These are phyloP conservation scores for Bufo bufo DNA, from an alignment of 2,113 vertebrate species.

Conservation along the genomic window DNA sequence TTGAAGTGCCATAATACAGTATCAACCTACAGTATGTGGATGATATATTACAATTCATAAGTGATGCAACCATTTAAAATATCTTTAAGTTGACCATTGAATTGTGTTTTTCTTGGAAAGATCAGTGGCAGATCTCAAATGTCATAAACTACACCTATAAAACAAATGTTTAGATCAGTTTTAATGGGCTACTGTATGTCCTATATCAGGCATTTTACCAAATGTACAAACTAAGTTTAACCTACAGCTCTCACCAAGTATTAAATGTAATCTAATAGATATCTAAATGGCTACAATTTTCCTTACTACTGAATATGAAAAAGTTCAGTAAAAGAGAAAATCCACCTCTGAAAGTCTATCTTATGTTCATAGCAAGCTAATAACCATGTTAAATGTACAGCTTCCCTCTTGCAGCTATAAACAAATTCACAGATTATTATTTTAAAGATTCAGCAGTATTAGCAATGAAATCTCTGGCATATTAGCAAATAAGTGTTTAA, in stretches of 20 bases:
- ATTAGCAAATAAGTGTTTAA: not conserved
- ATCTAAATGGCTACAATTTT: not conserved
- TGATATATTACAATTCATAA: no score
- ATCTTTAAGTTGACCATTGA: no score
- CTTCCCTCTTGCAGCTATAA: not conserved
- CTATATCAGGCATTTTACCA: no score
- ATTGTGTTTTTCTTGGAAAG: no score
- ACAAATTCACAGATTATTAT: not conserved
- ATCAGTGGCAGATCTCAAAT: no score
- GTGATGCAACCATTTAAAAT: no score
- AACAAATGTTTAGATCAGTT: no score
- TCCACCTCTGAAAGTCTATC: not conserved
- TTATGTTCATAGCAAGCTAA: not conserved
- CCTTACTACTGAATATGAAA: not conserved
- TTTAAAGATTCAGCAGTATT: not conserved
- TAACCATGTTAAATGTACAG: constrained; percentile 4
- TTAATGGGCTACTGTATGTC: no score
- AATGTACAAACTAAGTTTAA: not conserved
- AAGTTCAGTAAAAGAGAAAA: not conserved
- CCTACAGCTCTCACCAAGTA: not conserved
- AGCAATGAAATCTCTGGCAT: not conserved
- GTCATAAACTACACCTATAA: no score
- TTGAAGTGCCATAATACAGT: no score
- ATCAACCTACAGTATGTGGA: no score
- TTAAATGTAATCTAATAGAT: not conserved